Conservation (phyloP, 2,888 invertebrate genomes). For the Amiota minor region DNA sequence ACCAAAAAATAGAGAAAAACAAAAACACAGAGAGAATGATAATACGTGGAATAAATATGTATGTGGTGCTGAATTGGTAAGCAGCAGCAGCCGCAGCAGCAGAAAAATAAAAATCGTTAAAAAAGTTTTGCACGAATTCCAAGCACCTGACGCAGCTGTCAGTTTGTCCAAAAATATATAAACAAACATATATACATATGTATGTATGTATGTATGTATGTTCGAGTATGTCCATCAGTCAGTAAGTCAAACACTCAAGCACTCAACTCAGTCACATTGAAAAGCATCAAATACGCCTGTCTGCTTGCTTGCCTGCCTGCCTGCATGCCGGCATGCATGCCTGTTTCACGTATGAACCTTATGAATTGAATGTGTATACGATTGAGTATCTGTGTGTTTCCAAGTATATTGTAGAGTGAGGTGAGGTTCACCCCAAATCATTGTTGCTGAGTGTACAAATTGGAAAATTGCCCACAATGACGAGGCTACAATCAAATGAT, state of each 20-base stretch:
- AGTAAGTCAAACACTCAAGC: conserved; percentile 30
- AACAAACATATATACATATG: too few species aligned
- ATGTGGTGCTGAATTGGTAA: neutral
- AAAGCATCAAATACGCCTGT: conserved; percentile 10
- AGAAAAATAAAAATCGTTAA: neutral
- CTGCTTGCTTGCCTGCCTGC: neutral
- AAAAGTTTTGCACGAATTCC: conserved; percentile 8
- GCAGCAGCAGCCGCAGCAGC: neutral
- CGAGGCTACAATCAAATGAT: conserved; percentile 35
- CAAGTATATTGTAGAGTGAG: neutral
- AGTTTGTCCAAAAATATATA: neutral
- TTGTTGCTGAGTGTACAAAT: conserved; percentile 44
- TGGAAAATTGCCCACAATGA: conserved; percentile 55
- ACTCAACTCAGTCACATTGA: neutral
- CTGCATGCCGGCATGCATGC: too few species aligned
- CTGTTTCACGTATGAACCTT: too few species aligned
- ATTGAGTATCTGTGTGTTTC: too few species aligned
- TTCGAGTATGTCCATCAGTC: neutral
- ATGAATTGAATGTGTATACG: too few species aligned
- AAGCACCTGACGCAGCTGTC: conserved; percentile 25
- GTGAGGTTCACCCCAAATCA: conserved; percentile 44
- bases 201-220: too few species aligned
- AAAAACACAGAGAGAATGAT: too few species aligned
- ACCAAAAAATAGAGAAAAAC: too few species aligned
- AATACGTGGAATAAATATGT: too few species aligned